A percentile compares a stretch with the other conserved stretches of the same genome.
These are phyloP conservation scores for Sclerurus mexicanus DNA, from an alignment of 2,113 vertebrate species.

Conservation along the genomic window DNA sequence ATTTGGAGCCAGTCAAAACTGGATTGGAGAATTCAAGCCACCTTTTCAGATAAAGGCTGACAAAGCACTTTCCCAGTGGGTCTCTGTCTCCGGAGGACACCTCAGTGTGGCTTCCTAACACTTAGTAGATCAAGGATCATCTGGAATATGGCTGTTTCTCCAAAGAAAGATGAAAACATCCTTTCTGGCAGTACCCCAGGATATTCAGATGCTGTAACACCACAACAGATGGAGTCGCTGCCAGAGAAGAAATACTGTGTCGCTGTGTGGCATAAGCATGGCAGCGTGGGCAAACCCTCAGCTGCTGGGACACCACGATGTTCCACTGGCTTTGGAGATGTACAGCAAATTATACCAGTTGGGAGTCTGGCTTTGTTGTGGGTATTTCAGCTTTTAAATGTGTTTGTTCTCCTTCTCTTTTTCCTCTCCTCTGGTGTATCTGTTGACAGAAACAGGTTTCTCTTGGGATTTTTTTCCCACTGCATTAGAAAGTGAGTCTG, in stretches of 20 bases:
- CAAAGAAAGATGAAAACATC: neutral
- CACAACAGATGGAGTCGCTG: neutral
- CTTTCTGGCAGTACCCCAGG: neutral
- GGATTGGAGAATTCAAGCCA: neutral
- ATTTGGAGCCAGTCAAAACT: neutral
- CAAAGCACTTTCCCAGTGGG: neutral
- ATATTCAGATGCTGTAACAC: neutral
- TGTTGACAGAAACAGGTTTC: neutral
- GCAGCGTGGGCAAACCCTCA: neutral
- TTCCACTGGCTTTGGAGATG: neutral
- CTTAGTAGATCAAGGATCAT: neutral
- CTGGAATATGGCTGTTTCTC: neutral
- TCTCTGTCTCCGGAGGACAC: neutral
- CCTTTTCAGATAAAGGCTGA: neutral
- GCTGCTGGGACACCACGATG: neutral
- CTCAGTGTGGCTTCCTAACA: neutral
- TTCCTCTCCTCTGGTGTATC: neutral
- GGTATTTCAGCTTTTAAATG: neutral
- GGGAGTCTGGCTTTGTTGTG: neutral
- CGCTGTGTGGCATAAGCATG: neutral
- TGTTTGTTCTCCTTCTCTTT: neutral
- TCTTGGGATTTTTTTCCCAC: neutral
- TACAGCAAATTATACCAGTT: neutral
- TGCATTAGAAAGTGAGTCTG: neutral
- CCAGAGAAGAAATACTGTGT: neutral